Conservation (phyloP, 2,797 vertebrate species). For the Falco peregrinus region DNA sequence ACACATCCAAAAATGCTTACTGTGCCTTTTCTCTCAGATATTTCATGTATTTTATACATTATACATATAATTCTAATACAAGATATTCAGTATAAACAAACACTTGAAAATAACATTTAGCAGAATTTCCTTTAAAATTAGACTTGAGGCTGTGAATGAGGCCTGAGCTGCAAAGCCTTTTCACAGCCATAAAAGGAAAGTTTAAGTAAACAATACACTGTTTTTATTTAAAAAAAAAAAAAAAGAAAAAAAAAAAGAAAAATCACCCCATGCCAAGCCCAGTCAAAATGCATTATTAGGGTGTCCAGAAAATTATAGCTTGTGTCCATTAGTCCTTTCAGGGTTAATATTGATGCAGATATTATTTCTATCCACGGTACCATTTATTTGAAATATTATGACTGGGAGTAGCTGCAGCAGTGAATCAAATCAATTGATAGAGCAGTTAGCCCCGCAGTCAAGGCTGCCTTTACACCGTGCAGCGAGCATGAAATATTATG, state of each 20-base stretch:
- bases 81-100: background rate
- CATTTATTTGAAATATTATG: slow-evolving; percentile 99
- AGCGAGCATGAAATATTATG: slow-evolving; percentile 99
- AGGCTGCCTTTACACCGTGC: slow-evolving; percentile 86
- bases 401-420: slow-evolving; percentile 91
- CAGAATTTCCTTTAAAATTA: background rate
- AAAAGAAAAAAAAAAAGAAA: slow-evolving; percentile 59
- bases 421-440: slow-evolving; percentile 99
- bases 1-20: background rate
- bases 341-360: slow-evolving; percentile 99
- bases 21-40: background rate
- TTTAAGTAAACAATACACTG: slow-evolving; percentile 59
- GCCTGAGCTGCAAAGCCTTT: background rate
- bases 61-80: background rate
- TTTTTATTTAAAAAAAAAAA: background rate
- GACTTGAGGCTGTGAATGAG: background rate
- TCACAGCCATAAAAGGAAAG: slow-evolving; percentile 1
- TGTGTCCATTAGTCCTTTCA: slow-evolving; percentile 96
- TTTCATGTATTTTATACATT: background rate
- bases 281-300: slow-evolving; percentile 87
- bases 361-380: slow-evolving; percentile 98
- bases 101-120: background rate
- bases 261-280: slow-evolving; percentile 65
- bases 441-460: slow-evolving; percentile 92
- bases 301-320: slow-evolving; percentile 91